Percentiles rank a stretch among this genome's conserved stretches.
phyloP scores from a whole-genome alignment of 1,140 invertebrate genomes.

The Charaxes varanes region DNA sequence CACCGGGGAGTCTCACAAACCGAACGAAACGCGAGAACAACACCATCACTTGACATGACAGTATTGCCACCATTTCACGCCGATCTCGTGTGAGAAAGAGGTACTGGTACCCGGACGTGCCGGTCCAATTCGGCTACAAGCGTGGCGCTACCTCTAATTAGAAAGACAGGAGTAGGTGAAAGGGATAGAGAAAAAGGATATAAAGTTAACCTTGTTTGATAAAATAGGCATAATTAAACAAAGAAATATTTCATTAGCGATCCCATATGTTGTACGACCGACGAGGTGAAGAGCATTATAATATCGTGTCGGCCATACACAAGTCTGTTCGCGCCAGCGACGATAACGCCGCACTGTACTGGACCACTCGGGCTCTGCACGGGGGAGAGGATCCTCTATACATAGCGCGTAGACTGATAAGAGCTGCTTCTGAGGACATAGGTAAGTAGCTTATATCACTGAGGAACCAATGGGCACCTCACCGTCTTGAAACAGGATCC shows the following conservation, averaged over 20 bases:
- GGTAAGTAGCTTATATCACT: slow-evolving; percentile 33
- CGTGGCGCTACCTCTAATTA: too few relatives aligned
- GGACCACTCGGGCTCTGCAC: slow-evolving; percentile 86
- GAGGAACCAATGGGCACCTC: too few relatives aligned
- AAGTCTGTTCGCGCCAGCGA: slow-evolving; percentile 90
- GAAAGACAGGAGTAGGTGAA: too few relatives aligned
- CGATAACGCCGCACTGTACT: slow-evolving; percentile 88
- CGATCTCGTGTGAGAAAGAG: too few relatives aligned
- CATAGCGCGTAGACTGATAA: slow-evolving; percentile 84
- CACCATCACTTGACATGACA: too few relatives aligned
- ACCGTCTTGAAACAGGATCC: too few relatives aligned
- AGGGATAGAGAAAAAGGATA: neutral
- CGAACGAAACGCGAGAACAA: too few relatives aligned
- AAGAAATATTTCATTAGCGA: slow-evolving; percentile 24
- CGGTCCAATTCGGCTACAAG: too few relatives aligned
- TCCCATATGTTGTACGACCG: slow-evolving; percentile 82
- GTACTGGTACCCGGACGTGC: too few relatives aligned
- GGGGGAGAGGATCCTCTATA: slow-evolving; percentile 90
- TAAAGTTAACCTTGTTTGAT: neutral
- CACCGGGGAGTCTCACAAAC: too few relatives aligned
- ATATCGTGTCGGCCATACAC: slow-evolving; percentile 87
- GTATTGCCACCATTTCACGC: too few relatives aligned
- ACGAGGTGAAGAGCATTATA: slow-evolving; percentile 89
- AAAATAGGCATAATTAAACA: neutral
- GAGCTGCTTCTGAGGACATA: slow-evolving; percentile 85